phyloP scores from a whole-genome alignment of 35 echinoderm and acorn worm genomes.

The Ptychodera flava region DNA sequence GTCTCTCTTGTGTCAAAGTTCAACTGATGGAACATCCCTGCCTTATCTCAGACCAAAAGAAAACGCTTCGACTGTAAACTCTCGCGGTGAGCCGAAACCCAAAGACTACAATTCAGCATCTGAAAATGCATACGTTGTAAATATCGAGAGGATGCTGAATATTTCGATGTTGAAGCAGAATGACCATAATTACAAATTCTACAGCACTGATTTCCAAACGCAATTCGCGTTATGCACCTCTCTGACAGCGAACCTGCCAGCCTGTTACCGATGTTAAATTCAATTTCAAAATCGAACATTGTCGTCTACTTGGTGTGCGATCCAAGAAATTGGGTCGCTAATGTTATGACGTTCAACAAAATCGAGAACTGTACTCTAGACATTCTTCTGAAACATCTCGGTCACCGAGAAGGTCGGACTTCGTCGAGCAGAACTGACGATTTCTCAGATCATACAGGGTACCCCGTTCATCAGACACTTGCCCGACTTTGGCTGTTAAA shows the following conservation, averaged over 20 bases:
- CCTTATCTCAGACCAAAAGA: background rate
- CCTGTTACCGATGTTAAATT: too few relatives aligned
- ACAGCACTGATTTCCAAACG: constrained; percentile 29
- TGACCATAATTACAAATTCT: background rate
- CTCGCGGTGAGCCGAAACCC: too few relatives aligned
- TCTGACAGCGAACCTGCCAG: constrained; percentile 41
- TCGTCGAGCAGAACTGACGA: constrained; percentile 19
- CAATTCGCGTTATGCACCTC: constrained; percentile 15
- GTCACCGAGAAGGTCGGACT: background rate
- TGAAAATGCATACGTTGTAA: too few relatives aligned
- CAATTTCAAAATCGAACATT: too few relatives aligned
- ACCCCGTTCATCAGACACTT: constrained; percentile 33
- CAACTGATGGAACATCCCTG: constrained; percentile 13
- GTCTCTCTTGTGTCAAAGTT: constrained; percentile 4
- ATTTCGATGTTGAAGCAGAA: constrained; percentile 2
- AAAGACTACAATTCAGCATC: too few relatives aligned
- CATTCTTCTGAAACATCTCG: constrained; percentile 3
- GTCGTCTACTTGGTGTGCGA: constrained; percentile 75
- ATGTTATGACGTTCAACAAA: constrained; percentile 45
- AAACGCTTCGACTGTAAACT: background rate
- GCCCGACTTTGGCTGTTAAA: constrained; percentile 53
- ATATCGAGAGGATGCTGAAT: too few relatives aligned
- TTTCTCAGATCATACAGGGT: constrained; percentile 43
- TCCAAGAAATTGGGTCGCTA: constrained; percentile 71
- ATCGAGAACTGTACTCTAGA: constrained; percentile 32